Conservation (phyloP, 2,113 vertebrate species). For the Patagioenas fasciata region DNA sequence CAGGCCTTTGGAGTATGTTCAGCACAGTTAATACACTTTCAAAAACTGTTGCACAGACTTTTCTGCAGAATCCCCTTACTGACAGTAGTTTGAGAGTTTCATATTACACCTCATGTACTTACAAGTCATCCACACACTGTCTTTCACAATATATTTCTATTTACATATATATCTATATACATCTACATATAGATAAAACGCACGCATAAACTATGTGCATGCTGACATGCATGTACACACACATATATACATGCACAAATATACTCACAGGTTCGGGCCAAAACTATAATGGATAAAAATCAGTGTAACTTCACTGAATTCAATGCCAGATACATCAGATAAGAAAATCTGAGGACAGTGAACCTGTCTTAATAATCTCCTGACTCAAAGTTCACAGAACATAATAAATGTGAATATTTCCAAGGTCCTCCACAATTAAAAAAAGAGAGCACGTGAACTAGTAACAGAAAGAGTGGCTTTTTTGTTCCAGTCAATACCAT, state of each 20-base stretch:
- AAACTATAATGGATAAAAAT: not conserved
- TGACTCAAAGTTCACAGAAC: not conserved
- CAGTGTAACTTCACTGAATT: not conserved
- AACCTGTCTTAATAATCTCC: not conserved
- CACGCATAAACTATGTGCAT: accelerated
- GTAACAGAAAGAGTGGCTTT: not conserved
- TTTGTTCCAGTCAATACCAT: not conserved
- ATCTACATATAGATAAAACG: not conserved
- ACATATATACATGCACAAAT: accelerated
- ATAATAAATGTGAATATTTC: not conserved
- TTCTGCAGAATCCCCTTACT: not conserved
- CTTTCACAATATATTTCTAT: not conserved
- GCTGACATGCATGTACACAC: accelerated
- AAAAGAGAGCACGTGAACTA: not conserved
- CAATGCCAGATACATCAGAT: not conserved
- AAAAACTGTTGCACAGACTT: not conserved
- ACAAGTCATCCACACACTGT: not conserved
- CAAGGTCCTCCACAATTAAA: not conserved
- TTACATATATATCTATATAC: not conserved
- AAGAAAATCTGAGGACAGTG: not conserved
- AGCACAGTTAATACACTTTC: not conserved
- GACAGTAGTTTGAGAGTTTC: conserved; percentile 22
- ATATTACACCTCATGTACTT: not conserved
- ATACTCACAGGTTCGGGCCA: not conserved
- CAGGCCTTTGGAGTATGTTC: not conserved